Conservation (phyloP, 2,888 invertebrate species). For the Cartodere bifasciata region DNA sequence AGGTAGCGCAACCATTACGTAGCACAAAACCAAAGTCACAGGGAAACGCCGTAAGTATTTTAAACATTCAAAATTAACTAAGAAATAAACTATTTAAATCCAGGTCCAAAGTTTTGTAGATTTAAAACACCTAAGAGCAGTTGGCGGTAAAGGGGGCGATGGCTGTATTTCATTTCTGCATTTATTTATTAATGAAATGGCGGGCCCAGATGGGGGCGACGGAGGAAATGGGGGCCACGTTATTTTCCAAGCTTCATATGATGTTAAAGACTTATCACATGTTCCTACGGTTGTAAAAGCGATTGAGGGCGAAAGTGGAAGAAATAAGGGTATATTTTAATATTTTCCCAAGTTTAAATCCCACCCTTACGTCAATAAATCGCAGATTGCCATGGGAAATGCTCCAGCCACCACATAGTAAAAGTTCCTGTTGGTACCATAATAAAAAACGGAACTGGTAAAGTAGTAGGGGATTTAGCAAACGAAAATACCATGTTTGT, state of each 20-base stretch:
- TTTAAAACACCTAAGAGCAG: constrained; percentile 47
- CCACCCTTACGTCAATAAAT: too few relatives aligned
- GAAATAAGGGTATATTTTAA: too few relatives aligned
- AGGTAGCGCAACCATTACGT: constrained; percentile 31
- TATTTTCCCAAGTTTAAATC: too few relatives aligned
- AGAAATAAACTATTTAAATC: constrained; percentile 2
- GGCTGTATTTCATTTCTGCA: constrained; percentile 82
- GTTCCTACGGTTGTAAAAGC: constrained; percentile 49
- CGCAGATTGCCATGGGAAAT: constrained; percentile 78
- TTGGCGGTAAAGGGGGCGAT: constrained; percentile 86
- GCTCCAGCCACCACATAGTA: constrained; percentile 55
- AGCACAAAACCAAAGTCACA: constrained; percentile 37
- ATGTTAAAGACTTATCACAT: constrained; percentile 59
- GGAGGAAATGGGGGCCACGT: constrained; percentile 95
- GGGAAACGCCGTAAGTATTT: constrained; percentile 32
- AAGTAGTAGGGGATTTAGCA: constrained; percentile 54
- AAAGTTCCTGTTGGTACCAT: constrained; percentile 77
- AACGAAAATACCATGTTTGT: constrained; percentile 67
- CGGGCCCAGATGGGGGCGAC: constrained; percentile 93
- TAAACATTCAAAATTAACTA: constrained; percentile 1
- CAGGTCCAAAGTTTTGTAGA: constrained; percentile 51
- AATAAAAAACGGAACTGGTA: constrained; percentile 43
- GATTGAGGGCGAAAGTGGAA: constrained; percentile 59
- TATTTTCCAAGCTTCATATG: constrained; percentile 59
- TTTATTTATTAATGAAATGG: constrained; percentile 70